A percentile compares a stretch with the other conserved stretches of the same genome.
Conservation (phyloP, 2,113 vertebrate genomes). For the Willisornis vidua region DNA sequence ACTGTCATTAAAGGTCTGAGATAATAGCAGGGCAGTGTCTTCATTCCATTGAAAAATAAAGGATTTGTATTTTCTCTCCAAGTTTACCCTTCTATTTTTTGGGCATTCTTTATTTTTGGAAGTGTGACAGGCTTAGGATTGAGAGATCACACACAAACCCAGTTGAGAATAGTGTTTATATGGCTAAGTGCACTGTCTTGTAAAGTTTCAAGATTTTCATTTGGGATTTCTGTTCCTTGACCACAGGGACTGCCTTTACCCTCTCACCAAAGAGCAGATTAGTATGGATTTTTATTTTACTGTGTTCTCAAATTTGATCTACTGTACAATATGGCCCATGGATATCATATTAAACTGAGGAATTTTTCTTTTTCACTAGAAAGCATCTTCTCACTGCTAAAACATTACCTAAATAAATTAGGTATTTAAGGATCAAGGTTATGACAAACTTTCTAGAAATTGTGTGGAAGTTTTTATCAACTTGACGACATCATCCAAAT, state of each 20-base stretch:
- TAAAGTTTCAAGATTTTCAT: not conserved
- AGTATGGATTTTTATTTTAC: not conserved
- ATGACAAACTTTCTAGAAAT: not conserved
- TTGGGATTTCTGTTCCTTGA: rapidly evolving
- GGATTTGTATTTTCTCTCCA: not conserved
- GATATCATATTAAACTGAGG: not conserved
- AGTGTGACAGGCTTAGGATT: not conserved
- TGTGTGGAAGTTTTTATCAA: not conserved
- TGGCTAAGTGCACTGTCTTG: not conserved
- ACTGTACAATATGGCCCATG: not conserved
- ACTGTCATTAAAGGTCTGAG: not conserved
- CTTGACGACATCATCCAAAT: not conserved
- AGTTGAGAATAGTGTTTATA: not conserved
- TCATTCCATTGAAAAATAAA: not conserved
- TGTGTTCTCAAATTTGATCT: not conserved
- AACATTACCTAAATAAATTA: not conserved
- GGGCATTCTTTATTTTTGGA: not conserved
- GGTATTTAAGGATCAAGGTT: not conserved
- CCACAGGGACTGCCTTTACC: not conserved
- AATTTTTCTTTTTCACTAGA: not conserved
- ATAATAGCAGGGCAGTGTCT: not conserved
- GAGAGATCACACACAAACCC: not conserved
- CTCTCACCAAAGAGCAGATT: not conserved
- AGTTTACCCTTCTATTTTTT: not conserved
- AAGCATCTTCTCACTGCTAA: not conserved